These are phyloP conservation scores for Aythya fuligula DNA, from an alignment of 2,797 vertebrate species.

Conservation along the genomic window DNA sequence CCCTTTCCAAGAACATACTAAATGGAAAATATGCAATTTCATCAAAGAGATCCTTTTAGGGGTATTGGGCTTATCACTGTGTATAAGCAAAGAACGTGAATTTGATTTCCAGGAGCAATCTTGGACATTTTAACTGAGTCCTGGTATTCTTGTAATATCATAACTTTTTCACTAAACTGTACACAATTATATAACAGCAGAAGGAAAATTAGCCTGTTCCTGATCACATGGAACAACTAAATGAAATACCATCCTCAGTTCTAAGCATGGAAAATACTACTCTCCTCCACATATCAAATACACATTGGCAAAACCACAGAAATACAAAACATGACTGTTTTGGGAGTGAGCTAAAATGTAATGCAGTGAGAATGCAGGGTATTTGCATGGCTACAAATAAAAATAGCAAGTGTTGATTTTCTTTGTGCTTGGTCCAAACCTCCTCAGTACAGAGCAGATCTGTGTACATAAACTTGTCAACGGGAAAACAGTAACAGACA, in stretches of 20 bases:
- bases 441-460: neutral
- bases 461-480: fast-evolving
- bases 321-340: neutral
- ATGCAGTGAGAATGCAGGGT: neutral
- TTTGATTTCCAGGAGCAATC: neutral
- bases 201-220: neutral
- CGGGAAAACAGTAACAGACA: fast-evolving
- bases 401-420: neutral
- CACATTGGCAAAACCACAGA: neutral
- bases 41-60: neutral
- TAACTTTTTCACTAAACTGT: neutral
- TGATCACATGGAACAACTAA: neutral
- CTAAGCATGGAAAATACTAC: neutral
- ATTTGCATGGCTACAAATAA: neutral
- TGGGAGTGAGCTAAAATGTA: fast-evolving
- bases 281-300: neutral
- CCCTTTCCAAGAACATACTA: neutral
- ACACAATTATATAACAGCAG: neutral
- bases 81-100: neutral
- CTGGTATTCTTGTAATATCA: neutral
- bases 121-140: neutral
- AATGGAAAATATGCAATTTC: neutral
- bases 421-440: neutral
- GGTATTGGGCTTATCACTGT: neutral
- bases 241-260: neutral